Base-by-base conservation (phyloP, 2,888 invertebrate species). In the Pherbina coryleti region DNA sequence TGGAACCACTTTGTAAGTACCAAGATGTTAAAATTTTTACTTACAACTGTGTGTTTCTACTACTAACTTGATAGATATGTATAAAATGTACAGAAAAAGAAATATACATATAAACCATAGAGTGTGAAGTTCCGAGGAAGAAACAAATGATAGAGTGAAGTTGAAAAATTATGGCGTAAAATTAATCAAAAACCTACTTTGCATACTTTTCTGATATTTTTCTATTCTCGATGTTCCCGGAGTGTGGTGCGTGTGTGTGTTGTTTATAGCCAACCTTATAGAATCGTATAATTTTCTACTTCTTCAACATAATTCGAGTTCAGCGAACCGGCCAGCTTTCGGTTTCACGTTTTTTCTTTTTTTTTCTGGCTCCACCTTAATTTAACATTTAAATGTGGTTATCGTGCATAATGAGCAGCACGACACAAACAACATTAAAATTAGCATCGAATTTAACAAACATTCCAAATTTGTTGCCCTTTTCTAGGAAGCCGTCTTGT, bases 301-400 rank as follows among this genome's bases (percentile, higher is more conserved):
- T 25, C 62, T 57, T 73, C 44, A 73, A 73, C 73, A 73, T 62
- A 73, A 73, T 73, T 73, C 49, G 49, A 62, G 73, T 73, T 73
- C 73, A 73, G 62, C 62, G 62, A 73, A 73, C 62, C 57, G 44
- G 37, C 62, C 62, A 62, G 73, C 73, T 73, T 62, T 62, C 62
- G 19, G 62, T 73, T 73, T 73, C 49, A 60, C 44, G 73, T 49
- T 73, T 60, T 60, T 60, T 28, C 31, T 55, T 22, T n/a, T 44
- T 67, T 67, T 67, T 44, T 44, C 19, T 67, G 19, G 3, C 37
- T 19, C 44, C 25, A 4, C 37, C 31, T 66, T 44, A 66, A 14
- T 62, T 62, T 62, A 19, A 55, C 55, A 55, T 55, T 55, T 55
- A 22, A 55, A 55, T 55, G 55, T n/a, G n/a, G 55, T 7, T 55